Conservation (phyloP, 2,888 invertebrate genomes). For the Cryptus viduatorius region DNA sequence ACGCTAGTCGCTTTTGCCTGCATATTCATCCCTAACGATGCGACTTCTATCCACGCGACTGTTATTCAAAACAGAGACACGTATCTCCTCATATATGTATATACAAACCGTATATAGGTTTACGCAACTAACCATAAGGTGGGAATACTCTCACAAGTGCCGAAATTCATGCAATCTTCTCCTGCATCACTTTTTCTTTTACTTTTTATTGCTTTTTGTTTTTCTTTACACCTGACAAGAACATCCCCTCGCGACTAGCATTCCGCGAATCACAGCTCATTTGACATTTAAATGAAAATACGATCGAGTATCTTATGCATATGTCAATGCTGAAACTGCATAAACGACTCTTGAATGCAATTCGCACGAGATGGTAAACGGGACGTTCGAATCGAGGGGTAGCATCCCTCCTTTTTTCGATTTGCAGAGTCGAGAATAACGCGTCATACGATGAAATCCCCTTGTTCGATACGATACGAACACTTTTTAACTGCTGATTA, state of each 20-base stretch:
- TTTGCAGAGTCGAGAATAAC: neutral
- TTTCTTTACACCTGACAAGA: neutral
- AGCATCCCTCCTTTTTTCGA: neutral
- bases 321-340: slow-evolving; percentile 17
- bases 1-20: slow-evolving; percentile 67
- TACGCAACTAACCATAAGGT: neutral
- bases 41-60: slow-evolving; percentile 62
- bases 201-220: neutral
- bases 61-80: slow-evolving; percentile 67
- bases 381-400: neutral
- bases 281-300: slow-evolving; percentile 49
- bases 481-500: neutral
- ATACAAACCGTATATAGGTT: slow-evolving; percentile 3
- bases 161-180: slow-evolving; percentile 45
- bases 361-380: slow-evolving; percentile 15
- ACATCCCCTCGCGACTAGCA: slow-evolving; percentile 4
- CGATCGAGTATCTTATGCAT: slow-evolving; percentile 1
- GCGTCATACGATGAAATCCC: neutral
- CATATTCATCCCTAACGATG: slow-evolving; percentile 72
- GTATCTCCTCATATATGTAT: slow-evolving; percentile 51
- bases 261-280: slow-evolving; percentile 26
- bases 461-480: neutral
- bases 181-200: neutral
- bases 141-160: neutral
- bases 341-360: slow-evolving; percentile 24